phyloP scores from a whole-genome alignment of 2,797 vertebrate genomes.

The Arrhamphus sclerolepis region DNA sequence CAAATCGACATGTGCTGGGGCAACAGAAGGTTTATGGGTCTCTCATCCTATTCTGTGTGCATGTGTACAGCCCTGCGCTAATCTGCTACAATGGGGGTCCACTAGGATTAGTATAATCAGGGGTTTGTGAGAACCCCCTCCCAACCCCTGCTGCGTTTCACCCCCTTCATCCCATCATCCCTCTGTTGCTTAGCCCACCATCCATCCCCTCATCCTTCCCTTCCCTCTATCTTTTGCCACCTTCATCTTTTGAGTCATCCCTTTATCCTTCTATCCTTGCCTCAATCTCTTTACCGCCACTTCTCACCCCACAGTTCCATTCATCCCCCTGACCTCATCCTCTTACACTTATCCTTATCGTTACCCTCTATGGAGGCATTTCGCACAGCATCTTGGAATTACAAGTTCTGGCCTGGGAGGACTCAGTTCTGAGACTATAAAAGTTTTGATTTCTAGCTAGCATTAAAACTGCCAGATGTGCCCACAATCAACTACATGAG shows the following conservation, averaged over 20 bases:
- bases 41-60: conserved; percentile 25
- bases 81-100: conserved; percentile 70
- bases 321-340: conserved; percentile 69
- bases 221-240: conserved; percentile 28
- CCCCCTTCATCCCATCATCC: conserved; percentile 55
- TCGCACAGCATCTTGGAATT: conserved; percentile 64
- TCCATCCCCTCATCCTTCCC: conserved; percentile 44
- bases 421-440: conserved; percentile 48
- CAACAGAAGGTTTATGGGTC: conserved; percentile 63
- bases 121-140: conserved; percentile 51
- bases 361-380: conserved; percentile 69
- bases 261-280: conserved; percentile 58
- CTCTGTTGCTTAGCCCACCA: conserved; percentile 42
- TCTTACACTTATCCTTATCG: conserved; percentile 74
- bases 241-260: conserved; percentile 45
- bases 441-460: conserved; percentile 38
- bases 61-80: conserved; percentile 58
- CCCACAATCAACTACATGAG: conserved; percentile 20
- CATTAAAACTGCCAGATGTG: conserved; percentile 30
- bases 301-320: conserved; percentile 53
- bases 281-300: conserved; percentile 47
- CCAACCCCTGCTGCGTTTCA: conserved; percentile 40
- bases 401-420: conserved; percentile 51
- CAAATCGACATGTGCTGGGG: conserved; percentile 70
- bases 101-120: conserved; percentile 80